Evolutionary conservation across 2,797 vertebrate species (phyloP).

Genomic region (Cossypha heuglini): DNA sequence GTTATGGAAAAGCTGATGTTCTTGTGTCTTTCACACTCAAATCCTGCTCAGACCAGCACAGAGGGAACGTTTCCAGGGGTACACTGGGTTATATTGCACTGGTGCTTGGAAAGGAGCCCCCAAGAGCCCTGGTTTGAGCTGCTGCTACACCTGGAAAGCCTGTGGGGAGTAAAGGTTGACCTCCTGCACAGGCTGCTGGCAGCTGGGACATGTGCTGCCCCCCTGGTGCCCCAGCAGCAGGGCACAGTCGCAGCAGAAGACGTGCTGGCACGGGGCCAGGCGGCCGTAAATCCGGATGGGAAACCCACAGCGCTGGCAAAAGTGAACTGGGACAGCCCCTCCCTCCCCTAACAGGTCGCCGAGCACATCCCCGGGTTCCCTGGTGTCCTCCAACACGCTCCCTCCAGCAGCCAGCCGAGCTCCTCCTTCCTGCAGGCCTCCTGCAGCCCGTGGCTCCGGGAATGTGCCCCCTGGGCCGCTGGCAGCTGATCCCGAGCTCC

Average conservation of each 20-base stretch:
- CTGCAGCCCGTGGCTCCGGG: not conserved
- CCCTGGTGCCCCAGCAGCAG: not conserved
- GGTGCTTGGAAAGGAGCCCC: not conserved
- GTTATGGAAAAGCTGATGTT: not conserved
- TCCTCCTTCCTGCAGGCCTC: slow-evolving; percentile 20
- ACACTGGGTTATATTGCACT: rapidly evolving
- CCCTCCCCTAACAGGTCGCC: not conserved
- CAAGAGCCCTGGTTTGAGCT: rapidly evolving
- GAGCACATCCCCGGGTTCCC: not conserved
- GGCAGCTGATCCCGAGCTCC: not conserved
- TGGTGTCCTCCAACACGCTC: not conserved
- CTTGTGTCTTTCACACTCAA: not conserved
- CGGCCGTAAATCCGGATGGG: not conserved
- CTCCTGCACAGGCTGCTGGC: not conserved
- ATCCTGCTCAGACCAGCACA: not conserved
- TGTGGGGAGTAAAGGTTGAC: not conserved
- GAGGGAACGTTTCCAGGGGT: not conserved
- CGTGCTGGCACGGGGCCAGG: not conserved
- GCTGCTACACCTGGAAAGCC: not conserved
- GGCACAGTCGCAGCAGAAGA: slow-evolving; percentile 20
- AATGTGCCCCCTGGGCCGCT: not conserved
- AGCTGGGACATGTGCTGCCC: not conserved
- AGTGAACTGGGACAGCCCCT: not conserved
- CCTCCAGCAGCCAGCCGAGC: not conserved
- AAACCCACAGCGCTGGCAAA: slow-evolving; percentile 29